Evolutionary conservation across 2,113 vertebrate genomes (phyloP).

Genomic region (Triplophysa rosa): DNA sequence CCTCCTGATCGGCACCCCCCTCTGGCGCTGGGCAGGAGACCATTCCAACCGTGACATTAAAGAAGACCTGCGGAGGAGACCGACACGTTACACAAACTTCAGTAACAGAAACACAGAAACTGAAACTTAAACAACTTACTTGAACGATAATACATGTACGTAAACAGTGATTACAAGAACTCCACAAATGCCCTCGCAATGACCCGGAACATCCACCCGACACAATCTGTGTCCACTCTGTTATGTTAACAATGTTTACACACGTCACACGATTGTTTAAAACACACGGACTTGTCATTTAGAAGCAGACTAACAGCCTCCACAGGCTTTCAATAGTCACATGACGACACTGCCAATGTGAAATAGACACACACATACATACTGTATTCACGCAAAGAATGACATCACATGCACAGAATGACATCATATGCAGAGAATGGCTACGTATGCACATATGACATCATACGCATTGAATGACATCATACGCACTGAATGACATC

Average conservation of each 20-base stretch:
- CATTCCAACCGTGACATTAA: constrained; percentile 87
- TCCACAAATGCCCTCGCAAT: not conserved
- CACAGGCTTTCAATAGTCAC: constrained; percentile 34
- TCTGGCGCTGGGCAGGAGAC: constrained; percentile 74
- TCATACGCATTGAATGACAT: too few relatives aligned
- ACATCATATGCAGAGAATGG: too few relatives aligned
- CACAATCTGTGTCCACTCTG: not conserved
- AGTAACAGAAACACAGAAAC: too few relatives aligned
- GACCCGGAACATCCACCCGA: not conserved
- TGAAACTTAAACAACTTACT: not conserved
- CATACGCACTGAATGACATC: too few relatives aligned
- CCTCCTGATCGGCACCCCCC: constrained; percentile 66
- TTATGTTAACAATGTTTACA: not conserved
- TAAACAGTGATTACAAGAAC: not conserved
- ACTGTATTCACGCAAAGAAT: not conserved
- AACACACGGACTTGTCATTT: not conserved
- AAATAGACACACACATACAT: constrained; percentile 9
- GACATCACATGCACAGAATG: not conserved
- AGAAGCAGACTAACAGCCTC: constrained; percentile 56
- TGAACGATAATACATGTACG: not conserved
- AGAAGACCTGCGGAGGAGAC: constrained; percentile 78
- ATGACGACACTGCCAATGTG: not conserved
- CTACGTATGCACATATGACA: too few relatives aligned
- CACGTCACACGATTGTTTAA: not conserved
- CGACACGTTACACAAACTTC: constrained; percentile 15